Conservation (phyloP, 2,888 invertebrate genomes). For the Caenorhabditis sp. region DNA sequence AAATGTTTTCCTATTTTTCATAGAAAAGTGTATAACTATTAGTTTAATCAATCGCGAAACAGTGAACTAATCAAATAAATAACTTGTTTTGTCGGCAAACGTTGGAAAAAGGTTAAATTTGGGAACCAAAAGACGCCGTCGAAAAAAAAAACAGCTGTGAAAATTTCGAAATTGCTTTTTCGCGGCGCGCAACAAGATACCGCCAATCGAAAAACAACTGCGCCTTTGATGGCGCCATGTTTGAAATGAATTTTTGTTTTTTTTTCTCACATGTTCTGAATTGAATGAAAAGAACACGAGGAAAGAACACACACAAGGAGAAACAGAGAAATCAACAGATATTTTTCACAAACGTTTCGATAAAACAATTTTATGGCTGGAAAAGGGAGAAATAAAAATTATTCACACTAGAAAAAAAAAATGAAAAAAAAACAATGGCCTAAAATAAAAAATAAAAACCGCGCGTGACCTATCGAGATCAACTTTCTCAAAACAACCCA, state of each 20-base stretch:
- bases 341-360: neutral
- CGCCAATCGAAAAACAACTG: neutral
- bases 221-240: slow-evolving; percentile 1
- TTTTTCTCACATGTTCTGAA: neutral
- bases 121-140: neutral
- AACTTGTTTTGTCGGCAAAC: no score
- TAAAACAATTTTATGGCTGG: neutral
- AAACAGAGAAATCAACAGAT: neutral
- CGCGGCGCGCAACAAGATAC: neutral
- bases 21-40: no score
- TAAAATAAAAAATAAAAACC: neutral
- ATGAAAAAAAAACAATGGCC: neutral
- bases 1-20: no score
- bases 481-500: neutral
- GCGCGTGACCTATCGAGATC: neutral
- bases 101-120: neutral
- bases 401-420: neutral
- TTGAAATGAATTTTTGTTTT: neutral
- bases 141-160: neutral
- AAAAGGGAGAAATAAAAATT: neutral
- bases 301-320: neutral
- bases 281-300: neutral
- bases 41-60: no score
- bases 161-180: neutral
- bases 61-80: no score